Percentiles rank a stretch among this genome's conserved stretches.
Evolutionary conservation across 2,113 vertebrate species (phyloP).

Genomic region (Zootoca vivipara): DNA sequence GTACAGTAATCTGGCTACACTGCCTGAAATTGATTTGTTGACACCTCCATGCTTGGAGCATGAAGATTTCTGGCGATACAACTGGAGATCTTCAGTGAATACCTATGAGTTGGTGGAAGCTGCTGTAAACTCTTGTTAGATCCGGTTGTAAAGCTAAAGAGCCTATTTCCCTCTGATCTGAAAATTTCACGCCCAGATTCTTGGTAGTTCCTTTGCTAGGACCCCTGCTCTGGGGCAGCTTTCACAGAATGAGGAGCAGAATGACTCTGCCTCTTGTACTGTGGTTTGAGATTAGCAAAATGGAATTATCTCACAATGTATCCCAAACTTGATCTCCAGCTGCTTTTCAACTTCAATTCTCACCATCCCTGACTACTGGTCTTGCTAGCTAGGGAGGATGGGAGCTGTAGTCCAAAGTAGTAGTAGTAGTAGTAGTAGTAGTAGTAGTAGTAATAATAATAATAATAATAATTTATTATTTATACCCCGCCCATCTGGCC

Average conservation of each 20-base stretch:
- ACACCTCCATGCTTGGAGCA: neutral
- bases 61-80: neutral
- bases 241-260: neutral
- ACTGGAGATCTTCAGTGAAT: neutral
- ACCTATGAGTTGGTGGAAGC: neutral
- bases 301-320: neutral
- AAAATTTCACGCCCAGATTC: neutral
- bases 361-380: too few species aligned
- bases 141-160: neutral
- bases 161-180: neutral
- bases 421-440: too few species aligned
- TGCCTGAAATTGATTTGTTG: conserved; percentile 34
- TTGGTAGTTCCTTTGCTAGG: neutral
- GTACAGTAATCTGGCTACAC: neutral
- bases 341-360: too few species aligned
- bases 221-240: neutral
- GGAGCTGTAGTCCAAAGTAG: too few species aligned
- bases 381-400: too few species aligned
- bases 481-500: too few species aligned
- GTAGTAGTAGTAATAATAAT: too few species aligned
- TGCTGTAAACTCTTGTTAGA: neutral
- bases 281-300: neutral
- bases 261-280: neutral
- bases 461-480: too few species aligned
- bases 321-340: too few species aligned